Evolutionary conservation across 2,888 invertebrate species (phyloP).

Genomic region (Ochropleura leucogaster): DNA sequence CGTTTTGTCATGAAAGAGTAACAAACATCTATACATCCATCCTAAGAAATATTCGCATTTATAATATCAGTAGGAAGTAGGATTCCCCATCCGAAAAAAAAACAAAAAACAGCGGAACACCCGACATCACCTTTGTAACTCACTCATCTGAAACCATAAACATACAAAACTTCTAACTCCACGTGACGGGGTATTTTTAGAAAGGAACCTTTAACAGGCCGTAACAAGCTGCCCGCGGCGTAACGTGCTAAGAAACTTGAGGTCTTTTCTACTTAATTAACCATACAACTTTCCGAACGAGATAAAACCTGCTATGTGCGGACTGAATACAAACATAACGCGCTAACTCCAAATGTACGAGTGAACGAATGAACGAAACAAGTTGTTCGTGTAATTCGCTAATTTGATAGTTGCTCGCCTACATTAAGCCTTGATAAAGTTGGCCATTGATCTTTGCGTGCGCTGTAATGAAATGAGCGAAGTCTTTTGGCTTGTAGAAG

Average conservation of each 20-base stretch:
- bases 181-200: slow-evolving; percentile 57
- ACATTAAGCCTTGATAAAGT: slow-evolving; percentile 60
- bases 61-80: too few species aligned
- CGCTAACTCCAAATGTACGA: slow-evolving; percentile 67
- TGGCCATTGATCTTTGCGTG: slow-evolving; percentile 60
- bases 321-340: slow-evolving; percentile 77
- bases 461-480: slow-evolving; percentile 41
- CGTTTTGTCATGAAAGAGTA: too few species aligned
- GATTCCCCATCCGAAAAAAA: too few species aligned
- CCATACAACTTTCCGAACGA: slow-evolving; percentile 78
- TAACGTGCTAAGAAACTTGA: slow-evolving; percentile 82
- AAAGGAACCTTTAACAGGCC: slow-evolving; percentile 73
- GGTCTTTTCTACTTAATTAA: slow-evolving; percentile 83
- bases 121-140: slow-evolving; percentile 16
- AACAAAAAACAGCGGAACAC: neutral
- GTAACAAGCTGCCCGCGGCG: slow-evolving; percentile 83
- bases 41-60: too few species aligned
- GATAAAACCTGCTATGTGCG: slow-evolving; percentile 77
- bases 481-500: neutral
- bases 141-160: slow-evolving; percentile 33
- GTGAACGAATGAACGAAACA: slow-evolving; percentile 57
- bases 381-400: slow-evolving; percentile 64
- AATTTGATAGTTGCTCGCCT: slow-evolving; percentile 65
- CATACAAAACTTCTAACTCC: slow-evolving; percentile 50
- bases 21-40: too few species aligned